Evolutionary conservation across 1,140 invertebrate genomes (phyloP), one percentile per base, ranked within the genome.

Genomic region (Andrena cerasifolii): DNA sequence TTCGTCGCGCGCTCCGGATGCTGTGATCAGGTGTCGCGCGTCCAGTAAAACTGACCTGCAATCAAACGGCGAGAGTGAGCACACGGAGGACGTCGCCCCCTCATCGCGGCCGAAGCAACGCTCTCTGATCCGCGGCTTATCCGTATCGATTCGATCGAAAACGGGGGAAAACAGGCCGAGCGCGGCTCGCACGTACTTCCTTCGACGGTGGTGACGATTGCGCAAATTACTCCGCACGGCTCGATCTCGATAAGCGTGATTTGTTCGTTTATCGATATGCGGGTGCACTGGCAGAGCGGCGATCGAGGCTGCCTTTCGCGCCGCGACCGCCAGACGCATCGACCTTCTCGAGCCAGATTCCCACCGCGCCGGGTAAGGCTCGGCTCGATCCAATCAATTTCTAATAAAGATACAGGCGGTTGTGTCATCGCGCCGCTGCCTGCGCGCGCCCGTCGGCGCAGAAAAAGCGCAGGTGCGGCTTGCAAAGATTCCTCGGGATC

Each of bases 31-130:
- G 51, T 77, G 77, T 59, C 54, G 62, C 45, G 78, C 61, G 73
- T 68, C 65, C 62, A 71, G 54, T 62, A 40, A 78, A 70, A 78
- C 53, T 71, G 49, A 80, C 74, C 83, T 85, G 82, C 43, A 78
- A 84, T 63, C 72, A 67, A 72, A 47, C 0, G 7, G 12, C 36
- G 51, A 62, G 28, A 72, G 2, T 47, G 18, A 66, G 8, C 31
- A 26, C 53, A 10, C n/a, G n/a, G n/a, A n/a, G n/a, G n/a, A n/a
- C n/a, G n/a, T n/a, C n/a, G n/a, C n/a, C n/a, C n/a, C n/a, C n/a
- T n/a, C n/a, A n/a, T n/a, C n/a, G n/a, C n/a, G n/a, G n/a, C n/a
- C n/a, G n/a, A n/a, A n/a, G n/a, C n/a, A n/a, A n/a, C n/a, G n/a
- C n/a, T n/a, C n/a, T n/a, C n/a, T n/a, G n/a, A n/a, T n/a, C n/a